Evolutionary conservation across 2,797 vertebrate species (phyloP).

Genomic region (Aldrovandia affinis): DNA sequence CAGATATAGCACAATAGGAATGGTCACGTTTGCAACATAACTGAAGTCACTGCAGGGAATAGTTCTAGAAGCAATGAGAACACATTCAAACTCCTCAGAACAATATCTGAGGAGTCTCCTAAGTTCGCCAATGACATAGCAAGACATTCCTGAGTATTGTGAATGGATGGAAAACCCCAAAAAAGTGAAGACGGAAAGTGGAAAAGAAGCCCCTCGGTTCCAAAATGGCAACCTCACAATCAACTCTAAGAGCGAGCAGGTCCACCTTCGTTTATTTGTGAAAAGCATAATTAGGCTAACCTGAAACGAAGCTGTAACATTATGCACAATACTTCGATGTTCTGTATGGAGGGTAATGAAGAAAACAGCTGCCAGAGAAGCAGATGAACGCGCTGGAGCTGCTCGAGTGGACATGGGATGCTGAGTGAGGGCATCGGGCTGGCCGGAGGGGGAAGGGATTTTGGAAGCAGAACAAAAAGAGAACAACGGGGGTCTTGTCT

Average conservation of each 20-base stretch:
- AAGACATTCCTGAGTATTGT: neutral
- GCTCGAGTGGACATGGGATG: neutral
- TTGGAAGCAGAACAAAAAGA: neutral
- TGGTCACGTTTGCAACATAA: no score
- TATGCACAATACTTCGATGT: neutral
- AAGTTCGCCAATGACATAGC: neutral
- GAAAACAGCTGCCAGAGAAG: neutral
- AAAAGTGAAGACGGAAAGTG: neutral
- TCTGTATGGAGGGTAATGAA: neutral
- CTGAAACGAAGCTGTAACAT: neutral
- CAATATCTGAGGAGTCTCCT: neutral
- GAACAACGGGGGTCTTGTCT: neutral
- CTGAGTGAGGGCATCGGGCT: neutral
- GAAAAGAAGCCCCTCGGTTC: neutral
- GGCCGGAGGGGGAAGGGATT: neutral
- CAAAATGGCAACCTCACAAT: neutral
- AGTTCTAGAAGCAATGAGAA: neutral
- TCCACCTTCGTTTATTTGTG: neutral
- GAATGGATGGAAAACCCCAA: neutral
- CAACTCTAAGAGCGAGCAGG: neutral
- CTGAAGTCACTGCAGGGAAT: neutral
- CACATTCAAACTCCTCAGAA: neutral
- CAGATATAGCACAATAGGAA: neutral
- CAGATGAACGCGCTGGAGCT: neutral
- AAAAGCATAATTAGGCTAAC: neutral